Evolutionary conservation across 35 echinoderm and acorn worm species (phyloP).

Genomic region (Nesometra sesokonis): DNA sequence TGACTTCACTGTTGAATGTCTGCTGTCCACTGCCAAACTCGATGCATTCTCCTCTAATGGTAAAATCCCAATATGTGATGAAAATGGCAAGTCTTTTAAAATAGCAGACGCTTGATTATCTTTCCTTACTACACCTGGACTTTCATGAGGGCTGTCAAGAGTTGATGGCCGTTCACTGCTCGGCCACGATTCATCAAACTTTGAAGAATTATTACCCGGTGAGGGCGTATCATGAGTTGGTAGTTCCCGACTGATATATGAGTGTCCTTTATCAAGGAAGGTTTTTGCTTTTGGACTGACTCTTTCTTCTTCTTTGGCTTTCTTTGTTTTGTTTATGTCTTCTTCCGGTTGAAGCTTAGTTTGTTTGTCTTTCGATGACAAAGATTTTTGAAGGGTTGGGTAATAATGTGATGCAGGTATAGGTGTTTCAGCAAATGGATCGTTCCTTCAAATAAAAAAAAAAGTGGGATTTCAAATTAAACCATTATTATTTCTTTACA

Average conservation of each 20-base stretch:
- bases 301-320: not conserved
- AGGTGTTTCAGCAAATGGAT: conserved; percentile 61
- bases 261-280: conserved; percentile 58
- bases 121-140: not conserved
- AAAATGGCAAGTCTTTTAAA: not conserved
- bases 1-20: too few relatives aligned
- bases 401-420: conserved; percentile 55
- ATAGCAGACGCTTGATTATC: not conserved
- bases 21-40: too few relatives aligned
- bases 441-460: conserved; percentile 14
- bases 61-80: not conserved
- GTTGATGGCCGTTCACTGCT: conserved; percentile 84
- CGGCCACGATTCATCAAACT: conserved; percentile 96
- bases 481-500: not conserved
- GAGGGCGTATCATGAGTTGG: conserved; percentile 93
- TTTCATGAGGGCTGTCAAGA: conserved; percentile 26
- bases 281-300: conserved; percentile 51
- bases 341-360: not conserved
- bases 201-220: conserved; percentile 69
- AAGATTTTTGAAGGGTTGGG: conserved; percentile 42
- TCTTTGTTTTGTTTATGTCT: not conserved
- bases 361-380: conserved; percentile 41
- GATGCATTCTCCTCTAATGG: not conserved
- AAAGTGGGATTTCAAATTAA: not conserved
- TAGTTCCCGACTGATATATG: conserved; percentile 61